Evolutionary conservation across 2,113 vertebrate genomes (phyloP), one percentile per base, ranked within the genome.

Genomic region (Marcusenius ussheri): DNA sequence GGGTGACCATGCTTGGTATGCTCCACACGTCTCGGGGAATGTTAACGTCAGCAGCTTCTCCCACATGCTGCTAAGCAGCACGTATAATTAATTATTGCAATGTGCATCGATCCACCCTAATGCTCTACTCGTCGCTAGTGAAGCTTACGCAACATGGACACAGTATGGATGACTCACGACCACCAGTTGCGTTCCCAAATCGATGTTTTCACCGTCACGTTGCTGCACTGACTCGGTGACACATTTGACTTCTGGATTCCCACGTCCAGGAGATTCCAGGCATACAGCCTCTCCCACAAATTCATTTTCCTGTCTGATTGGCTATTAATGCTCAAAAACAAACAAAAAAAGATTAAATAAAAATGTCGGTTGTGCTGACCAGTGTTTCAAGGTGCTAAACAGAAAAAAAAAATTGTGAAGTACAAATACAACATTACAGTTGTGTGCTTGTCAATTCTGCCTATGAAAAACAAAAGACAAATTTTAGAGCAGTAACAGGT

Each of bases 171-270:
- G 83, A 86, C 19, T 86, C 83, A 85, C 45, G 19, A 4, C 45
- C 66, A 89, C 35, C 80, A 35, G 80, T 51, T 45, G 27, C 19
- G 39, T 83, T 49, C 6, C 89, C 74, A 86, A 56, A 91, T 88
- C 24, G 46, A 66, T 62, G 21, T 47, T 51, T 90, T 83, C 49
- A 1, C 51, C 35, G 17, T 15, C 35, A 50, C n/a, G n/a, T 53
- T 51, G 50, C n/a, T 51, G 21, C n/a, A 88, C 62, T 42, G 83
- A 62, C 50, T 70, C 27, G 17, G 50, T 70, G 70, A 90, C 53
- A 35, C 46, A 50, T 90, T n/a, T 62, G 47, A 42, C 35, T 80
- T 80, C 17, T 42, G 31, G 35, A 42, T 39, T 17, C 74, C 35
- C 35, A 19, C 35, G 74, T 35, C 2, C 35, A 80, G 35, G 35